Evolutionary conservation across 2,113 vertebrate genomes (phyloP).

Genomic region (Heptranchias perlo): DNA sequence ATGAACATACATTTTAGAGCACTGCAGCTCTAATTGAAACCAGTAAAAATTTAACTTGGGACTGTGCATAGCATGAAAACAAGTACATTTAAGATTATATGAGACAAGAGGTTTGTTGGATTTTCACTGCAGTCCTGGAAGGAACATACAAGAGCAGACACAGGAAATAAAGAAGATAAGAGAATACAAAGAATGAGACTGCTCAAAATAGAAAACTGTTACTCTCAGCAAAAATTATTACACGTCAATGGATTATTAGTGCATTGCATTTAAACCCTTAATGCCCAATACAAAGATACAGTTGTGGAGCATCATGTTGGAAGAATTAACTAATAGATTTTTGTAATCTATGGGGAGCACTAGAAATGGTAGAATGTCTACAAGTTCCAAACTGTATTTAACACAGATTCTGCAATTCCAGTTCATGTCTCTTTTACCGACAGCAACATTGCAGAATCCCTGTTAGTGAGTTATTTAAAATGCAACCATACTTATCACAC

Average conservation of each 20-base stretch:
- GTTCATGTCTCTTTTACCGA: not conserved
- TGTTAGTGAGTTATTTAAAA: not conserved
- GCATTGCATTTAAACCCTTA: not conserved
- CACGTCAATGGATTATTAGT: not conserved
- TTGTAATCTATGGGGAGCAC: not conserved
- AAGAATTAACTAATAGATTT: not conserved
- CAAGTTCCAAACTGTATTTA: not conserved
- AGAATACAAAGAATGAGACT: not conserved
- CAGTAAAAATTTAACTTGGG: not conserved
- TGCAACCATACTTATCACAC: not conserved
- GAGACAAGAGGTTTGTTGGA: not conserved
- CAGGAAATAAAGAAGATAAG: not conserved
- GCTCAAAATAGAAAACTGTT: not conserved
- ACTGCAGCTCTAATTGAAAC: not conserved
- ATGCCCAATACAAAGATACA: not conserved
- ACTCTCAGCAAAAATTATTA: not conserved
- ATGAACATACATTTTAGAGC: not conserved
- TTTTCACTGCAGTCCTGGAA: not conserved
- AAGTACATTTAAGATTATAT: not conserved
- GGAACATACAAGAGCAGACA: not conserved
- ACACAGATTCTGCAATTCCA: not conserved
- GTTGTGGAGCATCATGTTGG: not conserved
- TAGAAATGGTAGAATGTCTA: too few relatives aligned
- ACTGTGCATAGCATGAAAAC: not conserved
- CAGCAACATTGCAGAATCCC: not conserved